These are phyloP conservation scores for Gymnocypris eckloni DNA, from an alignment of 2,797 vertebrate species.

Conservation along the genomic window DNA sequence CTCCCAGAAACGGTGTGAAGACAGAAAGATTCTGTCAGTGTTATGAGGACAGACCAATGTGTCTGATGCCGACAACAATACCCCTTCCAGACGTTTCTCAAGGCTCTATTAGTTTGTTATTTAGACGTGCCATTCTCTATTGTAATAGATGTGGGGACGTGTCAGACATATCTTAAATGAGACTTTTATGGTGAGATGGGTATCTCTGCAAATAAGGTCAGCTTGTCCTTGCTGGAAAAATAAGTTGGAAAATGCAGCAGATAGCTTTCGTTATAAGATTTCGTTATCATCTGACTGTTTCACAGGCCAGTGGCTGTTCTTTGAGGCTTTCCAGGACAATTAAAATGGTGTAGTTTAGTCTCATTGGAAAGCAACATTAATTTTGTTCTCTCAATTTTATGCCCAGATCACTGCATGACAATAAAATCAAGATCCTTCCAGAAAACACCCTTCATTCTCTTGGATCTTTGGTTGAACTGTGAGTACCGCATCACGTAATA, in stretches of 20 bases:
- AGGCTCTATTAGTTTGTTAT: conserved; percentile 31
- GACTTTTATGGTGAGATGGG: conserved; percentile 11
- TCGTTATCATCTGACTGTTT: neutral
- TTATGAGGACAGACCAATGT: neutral
- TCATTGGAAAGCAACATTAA: neutral
- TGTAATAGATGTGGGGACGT: conserved; percentile 30
- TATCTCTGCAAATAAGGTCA: conserved; percentile 32
- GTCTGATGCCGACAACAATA: conserved; percentile 9
- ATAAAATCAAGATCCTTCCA: conserved; percentile 79
- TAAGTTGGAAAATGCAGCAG: conserved; percentile 9
- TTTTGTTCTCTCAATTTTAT: conserved; percentile 48
- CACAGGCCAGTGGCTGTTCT: neutral
- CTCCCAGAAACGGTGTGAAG: neutral
- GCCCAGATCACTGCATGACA: conserved; percentile 80
- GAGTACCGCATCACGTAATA: conserved; percentile 61
- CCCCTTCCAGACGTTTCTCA: neutral
- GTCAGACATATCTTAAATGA: conserved; percentile 33
- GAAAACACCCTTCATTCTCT: conserved; percentile 84
- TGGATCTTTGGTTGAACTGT: conserved; percentile 79
- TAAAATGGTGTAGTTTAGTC: neutral
- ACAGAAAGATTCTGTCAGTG: conserved; percentile 3
- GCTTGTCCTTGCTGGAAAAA: conserved; percentile 34
- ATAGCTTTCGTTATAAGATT: neutral
- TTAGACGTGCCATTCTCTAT: conserved; percentile 1
- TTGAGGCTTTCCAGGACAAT: neutral